These are phyloP conservation scores for Drosophila funebris DNA, from an alignment of 1,140 invertebrate genomes.

Conservation along the genomic window DNA sequence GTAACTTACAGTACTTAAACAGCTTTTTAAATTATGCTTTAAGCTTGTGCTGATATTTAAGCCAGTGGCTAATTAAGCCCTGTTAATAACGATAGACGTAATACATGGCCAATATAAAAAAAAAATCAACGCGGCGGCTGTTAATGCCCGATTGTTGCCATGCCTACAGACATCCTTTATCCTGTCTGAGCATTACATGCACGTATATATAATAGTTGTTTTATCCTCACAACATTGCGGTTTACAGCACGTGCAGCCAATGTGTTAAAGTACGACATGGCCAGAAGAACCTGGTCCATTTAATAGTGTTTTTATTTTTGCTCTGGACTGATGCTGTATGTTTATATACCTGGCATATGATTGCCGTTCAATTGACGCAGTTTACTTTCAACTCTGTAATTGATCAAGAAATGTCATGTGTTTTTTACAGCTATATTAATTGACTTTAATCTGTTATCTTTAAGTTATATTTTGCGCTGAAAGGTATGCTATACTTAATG, in stretches of 20 bases:
- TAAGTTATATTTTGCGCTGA: not conserved
- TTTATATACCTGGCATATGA: slow-evolving; percentile 37
- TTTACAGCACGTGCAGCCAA: slow-evolving; percentile 63
- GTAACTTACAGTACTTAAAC: slow-evolving; percentile 32
- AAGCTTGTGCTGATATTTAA: slow-evolving; percentile 55
- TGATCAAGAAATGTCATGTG: slow-evolving; percentile 4
- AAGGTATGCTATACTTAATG: not conserved
- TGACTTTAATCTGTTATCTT: too few relatives aligned
- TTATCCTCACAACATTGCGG: slow-evolving; percentile 61
- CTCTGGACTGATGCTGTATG: not conserved
- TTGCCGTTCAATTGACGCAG: slow-evolving; percentile 21
- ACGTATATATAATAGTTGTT: slow-evolving; percentile 67
- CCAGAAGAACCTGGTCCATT: slow-evolving; percentile 62
- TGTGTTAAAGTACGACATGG: slow-evolving; percentile 60
- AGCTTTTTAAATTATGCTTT: slow-evolving; percentile 60
- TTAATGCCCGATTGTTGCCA: slow-evolving; percentile 53
- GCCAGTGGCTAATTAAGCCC: slow-evolving; percentile 71
- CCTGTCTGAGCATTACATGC: slow-evolving; percentile 36
- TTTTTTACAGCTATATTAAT: too few relatives aligned
- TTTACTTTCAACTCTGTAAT: slow-evolving; percentile 2
- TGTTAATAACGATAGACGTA: slow-evolving; percentile 60
- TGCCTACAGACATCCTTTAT: slow-evolving; percentile 16
- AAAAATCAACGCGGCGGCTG: slow-evolving; percentile 57
- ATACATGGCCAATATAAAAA: slow-evolving; percentile 30
- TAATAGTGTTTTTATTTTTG: slow-evolving; percentile 19